Conservation (phyloP, 1,140 invertebrate genomes). For the Pogonomyrmex californicus region DNA sequence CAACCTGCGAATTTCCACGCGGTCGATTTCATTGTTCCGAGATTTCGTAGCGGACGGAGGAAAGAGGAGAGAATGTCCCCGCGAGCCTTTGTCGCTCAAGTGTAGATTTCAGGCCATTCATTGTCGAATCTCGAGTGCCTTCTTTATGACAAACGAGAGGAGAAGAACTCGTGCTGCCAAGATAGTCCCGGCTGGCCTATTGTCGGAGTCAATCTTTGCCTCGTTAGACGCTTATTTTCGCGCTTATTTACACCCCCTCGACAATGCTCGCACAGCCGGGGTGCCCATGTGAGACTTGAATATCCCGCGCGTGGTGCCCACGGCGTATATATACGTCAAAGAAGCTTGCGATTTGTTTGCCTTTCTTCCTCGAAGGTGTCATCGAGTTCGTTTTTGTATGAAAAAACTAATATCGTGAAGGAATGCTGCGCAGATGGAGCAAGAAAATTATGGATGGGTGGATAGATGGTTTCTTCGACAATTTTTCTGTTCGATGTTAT, state of each 20-base stretch:
- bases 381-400: background rate
- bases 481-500: slow-evolving; percentile 24
- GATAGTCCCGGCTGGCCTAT: slow-evolving; percentile 68
- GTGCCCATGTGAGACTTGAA: background rate
- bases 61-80: background rate
- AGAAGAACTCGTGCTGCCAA: slow-evolving; percentile 72
- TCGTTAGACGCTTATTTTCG: slow-evolving; percentile 87
- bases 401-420: slow-evolving; percentile 4
- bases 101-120: slow-evolving; percentile 77
- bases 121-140: slow-evolving; percentile 69
- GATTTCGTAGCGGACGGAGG: slow-evolving; percentile 14
- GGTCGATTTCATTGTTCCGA: slow-evolving; percentile 66
- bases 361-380: slow-evolving; percentile 27
- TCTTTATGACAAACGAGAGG: slow-evolving; percentile 60
- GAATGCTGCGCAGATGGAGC: slow-evolving; percentile 40
- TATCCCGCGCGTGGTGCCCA: slow-evolving; percentile 30
- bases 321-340: background rate
- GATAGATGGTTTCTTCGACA: slow-evolving; percentile 12
- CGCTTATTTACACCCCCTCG: slow-evolving; percentile 80
- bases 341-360: slow-evolving; percentile 40
- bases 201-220: slow-evolving; percentile 86
- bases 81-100: slow-evolving; percentile 55
- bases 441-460: background rate
- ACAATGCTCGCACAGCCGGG: slow-evolving; percentile 54
- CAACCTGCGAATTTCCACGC: slow-evolving; percentile 85